A percentile compares a stretch with the other conserved stretches of the same genome.
phyloP scores from a whole-genome alignment of 2,888 invertebrate genomes.

The Lordiphosa fenestrarum region DNA sequence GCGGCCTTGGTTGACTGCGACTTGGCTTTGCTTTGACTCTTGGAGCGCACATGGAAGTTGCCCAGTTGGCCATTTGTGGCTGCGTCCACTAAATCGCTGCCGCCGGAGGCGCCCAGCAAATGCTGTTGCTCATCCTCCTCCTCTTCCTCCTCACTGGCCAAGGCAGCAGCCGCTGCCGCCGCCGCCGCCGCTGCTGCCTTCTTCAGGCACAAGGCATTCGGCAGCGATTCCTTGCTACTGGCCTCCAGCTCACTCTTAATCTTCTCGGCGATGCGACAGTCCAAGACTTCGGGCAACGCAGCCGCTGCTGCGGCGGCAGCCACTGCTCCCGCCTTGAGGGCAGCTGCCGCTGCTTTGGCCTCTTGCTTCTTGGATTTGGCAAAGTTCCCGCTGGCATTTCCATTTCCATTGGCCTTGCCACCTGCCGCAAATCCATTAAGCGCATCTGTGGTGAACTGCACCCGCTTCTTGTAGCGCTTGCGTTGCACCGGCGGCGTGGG shows the following conservation, averaged over 20 bases:
- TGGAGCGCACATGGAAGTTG: constrained; percentile 54
- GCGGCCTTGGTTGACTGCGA: constrained; percentile 44
- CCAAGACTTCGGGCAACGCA: constrained; percentile 78
- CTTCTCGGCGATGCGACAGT: constrained; percentile 80
- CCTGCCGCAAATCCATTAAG: constrained; percentile 66
- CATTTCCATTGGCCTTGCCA: constrained; percentile 29
- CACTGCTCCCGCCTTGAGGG: constrained; percentile 45
- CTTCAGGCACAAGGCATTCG: constrained; percentile 70
- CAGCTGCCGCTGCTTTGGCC: constrained; percentile 67
- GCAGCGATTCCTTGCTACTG: constrained; percentile 67
- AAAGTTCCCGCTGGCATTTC: constrained; percentile 21
- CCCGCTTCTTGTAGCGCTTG: constrained; percentile 78
- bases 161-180: constrained; percentile 38
- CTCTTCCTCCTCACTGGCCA: constrained; percentile 66
- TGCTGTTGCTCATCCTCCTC: constrained; percentile 65
- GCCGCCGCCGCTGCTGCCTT: constrained; percentile 41
- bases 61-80: constrained; percentile 46
- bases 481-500: constrained; percentile 54
- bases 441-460: constrained; percentile 78
- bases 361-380: constrained; percentile 77
- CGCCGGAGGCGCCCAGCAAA: constrained; percentile 6
- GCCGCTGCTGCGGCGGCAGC: constrained; percentile 59
- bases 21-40: constrained; percentile 41
- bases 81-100: constrained; percentile 3
- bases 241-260: constrained; percentile 80